phyloP scores from a whole-genome alignment of 2,797 vertebrate genomes.

The Bovichtus diacanthus region DNA sequence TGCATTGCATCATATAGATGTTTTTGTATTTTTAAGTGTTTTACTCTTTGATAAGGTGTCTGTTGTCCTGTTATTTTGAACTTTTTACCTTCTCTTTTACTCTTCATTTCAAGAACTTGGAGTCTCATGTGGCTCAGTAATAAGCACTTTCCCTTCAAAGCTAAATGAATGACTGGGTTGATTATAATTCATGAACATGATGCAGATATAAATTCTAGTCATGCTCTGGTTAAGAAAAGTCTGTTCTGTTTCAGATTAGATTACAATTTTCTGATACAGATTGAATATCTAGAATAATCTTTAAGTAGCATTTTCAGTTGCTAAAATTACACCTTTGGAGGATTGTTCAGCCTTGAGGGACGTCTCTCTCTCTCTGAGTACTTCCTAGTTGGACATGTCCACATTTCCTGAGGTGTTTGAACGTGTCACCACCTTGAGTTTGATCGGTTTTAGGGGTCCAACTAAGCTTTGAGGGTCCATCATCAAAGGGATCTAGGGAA shows the following conservation, averaged over 20 bases:
- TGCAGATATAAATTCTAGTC: not conserved
- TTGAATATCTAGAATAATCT: not conserved
- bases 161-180: not conserved
- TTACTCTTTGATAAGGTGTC: not conserved
- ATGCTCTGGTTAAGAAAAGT: not conserved
- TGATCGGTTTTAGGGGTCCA: conserved; percentile 79
- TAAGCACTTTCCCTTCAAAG: not conserved
- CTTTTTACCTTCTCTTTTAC: not conserved
- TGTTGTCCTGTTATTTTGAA: not conserved
- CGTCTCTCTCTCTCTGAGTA: too few relatives aligned
- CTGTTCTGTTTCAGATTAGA: not conserved
- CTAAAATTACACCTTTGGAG: not conserved
- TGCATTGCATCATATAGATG: not conserved
- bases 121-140: not conserved
- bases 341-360: not conserved
- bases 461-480: conserved; percentile 61
- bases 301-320: not conserved
- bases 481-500: conserved; percentile 81
- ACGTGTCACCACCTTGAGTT: conserved; percentile 79
- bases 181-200: not conserved
- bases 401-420: not conserved
- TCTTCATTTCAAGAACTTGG: not conserved
- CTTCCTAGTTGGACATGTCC: not conserved
- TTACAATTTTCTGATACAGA: not conserved
- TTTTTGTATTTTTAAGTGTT: not conserved